A percentile compares a stretch with the other conserved stretches of the same genome.
phyloP scores from a whole-genome alignment of 2,113 vertebrate genomes.

The Ariopsis seemanni region DNA sequence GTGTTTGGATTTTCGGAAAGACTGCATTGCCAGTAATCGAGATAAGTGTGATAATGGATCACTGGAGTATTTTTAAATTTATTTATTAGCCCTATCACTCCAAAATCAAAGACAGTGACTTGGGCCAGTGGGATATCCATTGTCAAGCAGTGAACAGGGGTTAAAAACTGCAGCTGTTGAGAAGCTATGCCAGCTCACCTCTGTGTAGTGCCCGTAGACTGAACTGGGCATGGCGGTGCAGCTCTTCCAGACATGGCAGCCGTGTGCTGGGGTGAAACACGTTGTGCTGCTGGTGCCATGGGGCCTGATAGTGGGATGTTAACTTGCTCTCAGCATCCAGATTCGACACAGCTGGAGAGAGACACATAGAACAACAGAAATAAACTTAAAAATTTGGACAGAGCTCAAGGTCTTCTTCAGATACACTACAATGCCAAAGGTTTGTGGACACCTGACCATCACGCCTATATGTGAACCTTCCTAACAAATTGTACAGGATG shows the following conservation, averaged over 20 bases:
- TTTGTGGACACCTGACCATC: not conserved
- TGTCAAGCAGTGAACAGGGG: not conserved
- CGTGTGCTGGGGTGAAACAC: slow-evolving; percentile 88
- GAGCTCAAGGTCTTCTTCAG: not conserved
- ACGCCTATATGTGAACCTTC: too few species aligned
- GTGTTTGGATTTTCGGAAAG: not conserved
- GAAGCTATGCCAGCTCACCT: slow-evolving; percentile 68
- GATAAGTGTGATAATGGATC: not conserved
- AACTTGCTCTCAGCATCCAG: slow-evolving; percentile 93
- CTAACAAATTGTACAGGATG: not conserved
- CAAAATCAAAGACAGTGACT: not conserved
- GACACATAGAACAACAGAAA: slow-evolving; percentile 16
- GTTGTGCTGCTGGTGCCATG: slow-evolving; percentile 93
- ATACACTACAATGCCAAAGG: not conserved
- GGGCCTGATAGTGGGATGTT: slow-evolving; percentile 87
- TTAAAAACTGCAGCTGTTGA: not conserved
- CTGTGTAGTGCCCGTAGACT: slow-evolving; percentile 84
- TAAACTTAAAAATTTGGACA: not conserved
- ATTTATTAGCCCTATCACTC: not conserved
- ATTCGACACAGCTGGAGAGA: slow-evolving; percentile 88
- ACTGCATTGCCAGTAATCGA: not conserved
- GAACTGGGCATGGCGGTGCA: slow-evolving; percentile 88
- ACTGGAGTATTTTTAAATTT: not conserved
- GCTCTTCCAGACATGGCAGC: slow-evolving; percentile 88
- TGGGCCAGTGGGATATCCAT: not conserved